Evolutionary conservation across 1,140 invertebrate genomes (phyloP).

Genomic region (Cataglyphis hispanica): DNA sequence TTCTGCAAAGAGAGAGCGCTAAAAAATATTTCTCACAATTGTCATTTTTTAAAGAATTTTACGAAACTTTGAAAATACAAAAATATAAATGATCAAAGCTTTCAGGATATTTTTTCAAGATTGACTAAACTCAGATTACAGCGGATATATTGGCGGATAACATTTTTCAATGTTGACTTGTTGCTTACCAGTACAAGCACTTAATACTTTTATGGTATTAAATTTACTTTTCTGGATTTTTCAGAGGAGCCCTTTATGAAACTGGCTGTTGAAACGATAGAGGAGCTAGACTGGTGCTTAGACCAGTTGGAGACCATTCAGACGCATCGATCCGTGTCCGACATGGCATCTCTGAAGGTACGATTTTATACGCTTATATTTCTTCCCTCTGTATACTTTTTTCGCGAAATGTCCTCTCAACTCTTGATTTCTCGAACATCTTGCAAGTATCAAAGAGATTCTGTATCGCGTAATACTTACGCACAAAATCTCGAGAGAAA

Average conservation of each 20-base stretch:
- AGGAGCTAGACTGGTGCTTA: conserved; percentile 99
- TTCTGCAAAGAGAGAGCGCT: not conserved
- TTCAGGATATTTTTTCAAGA: not conserved
- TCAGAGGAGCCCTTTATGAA: conserved; percentile 96
- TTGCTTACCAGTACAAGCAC: not conserved
- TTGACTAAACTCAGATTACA: not conserved
- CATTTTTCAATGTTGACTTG: conserved; percentile 26
- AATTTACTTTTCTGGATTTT: conserved; percentile 77
- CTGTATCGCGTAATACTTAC: not conserved
- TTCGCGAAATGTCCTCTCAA: conserved; percentile 5
- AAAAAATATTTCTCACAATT: not conserved
- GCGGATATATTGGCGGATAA: not conserved
- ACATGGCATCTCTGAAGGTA: conserved; percentile 99
- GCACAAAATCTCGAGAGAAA: not conserved
- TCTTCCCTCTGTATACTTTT: not conserved
- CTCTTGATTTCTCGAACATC: conserved; percentile 36
- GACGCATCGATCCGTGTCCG: conserved; percentile 99
- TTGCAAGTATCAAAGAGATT: conserved; percentile 46
- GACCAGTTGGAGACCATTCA: conserved; percentile 99
- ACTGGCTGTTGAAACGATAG: conserved; percentile 97
- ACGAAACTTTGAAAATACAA: not conserved
- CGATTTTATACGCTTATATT: conserved; percentile 30
- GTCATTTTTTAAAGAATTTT: not conserved
- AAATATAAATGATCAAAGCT: not conserved
- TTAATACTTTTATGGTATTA: conserved; percentile 23